Evolutionary conservation across 64 coral and sea anemone species (phyloP).

Genomic region (Catalaphyllia jardinei): DNA sequence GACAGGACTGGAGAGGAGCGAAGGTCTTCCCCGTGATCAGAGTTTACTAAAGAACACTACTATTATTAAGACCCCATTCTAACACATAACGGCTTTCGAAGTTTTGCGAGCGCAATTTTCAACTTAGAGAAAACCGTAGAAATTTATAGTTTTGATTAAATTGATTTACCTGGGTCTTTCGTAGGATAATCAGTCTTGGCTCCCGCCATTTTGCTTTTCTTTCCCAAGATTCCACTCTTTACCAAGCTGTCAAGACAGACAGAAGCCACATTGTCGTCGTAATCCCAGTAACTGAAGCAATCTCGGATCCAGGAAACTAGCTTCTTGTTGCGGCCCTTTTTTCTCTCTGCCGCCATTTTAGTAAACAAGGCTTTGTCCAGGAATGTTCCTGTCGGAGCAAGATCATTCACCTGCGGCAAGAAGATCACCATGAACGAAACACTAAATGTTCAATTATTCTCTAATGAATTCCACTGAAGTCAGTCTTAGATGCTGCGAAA

Average conservation of each 20-base stretch:
- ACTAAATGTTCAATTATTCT: too few species aligned
- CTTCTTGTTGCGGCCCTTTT: constrained; percentile 3
- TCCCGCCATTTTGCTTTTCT: constrained; percentile 5
- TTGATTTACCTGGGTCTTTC: constrained; percentile 29
- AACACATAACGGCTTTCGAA: too few species aligned
- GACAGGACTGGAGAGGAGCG: too few species aligned
- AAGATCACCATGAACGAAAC: too few species aligned
- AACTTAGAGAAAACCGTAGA: too few species aligned
- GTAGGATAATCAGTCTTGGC: constrained; percentile 30
- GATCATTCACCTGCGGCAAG: constrained; percentile 37
- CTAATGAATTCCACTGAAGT: too few species aligned
- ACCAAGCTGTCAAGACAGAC: constrained; percentile 55
- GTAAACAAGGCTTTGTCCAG: constrained; percentile 55
- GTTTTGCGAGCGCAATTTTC: too few species aligned
- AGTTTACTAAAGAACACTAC: too few species aligned
- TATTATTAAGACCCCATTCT: too few species aligned
- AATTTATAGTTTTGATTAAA: too few species aligned
- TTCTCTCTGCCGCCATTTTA: constrained; percentile 32
- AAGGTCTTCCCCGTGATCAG: too few species aligned
- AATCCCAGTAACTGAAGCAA: constrained; percentile 8
- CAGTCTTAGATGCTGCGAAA: too few species aligned
- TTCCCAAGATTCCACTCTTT: constrained; percentile 13
- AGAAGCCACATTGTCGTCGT: constrained; percentile 17
- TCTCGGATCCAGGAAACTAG: constrained; percentile 59
- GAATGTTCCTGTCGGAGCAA: constrained; percentile 38